Conservation (phyloP, 2,113 vertebrate genomes). For the pig (Sus scrofa) region T2T-Sscrofa CM000818.6:42195501-42196000, state of each 20-base stretch:
- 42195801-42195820: too few species aligned
- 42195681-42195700: accelerated
- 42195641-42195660: not conserved
- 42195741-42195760: not conserved
- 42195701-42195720: not conserved
- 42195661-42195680: not conserved
- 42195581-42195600: not conserved
- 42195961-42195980: not conserved
- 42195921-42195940: not conserved
- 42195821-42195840: too few species aligned
- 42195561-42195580: not conserved
- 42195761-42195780: too few species aligned
- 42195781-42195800: too few species aligned
- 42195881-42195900: not conserved
- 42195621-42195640: not conserved
- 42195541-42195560: accelerated
- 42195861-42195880: too few species aligned
- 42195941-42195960: not conserved
- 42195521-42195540: not conserved
- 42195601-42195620: not conserved
- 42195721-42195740: not conserved
- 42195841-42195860: too few species aligned
- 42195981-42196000: not conserved
- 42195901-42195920: not conserved
- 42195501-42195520: not conserved